phyloP scores from a whole-genome alignment of 2,113 vertebrate genomes.

The Phaetusa simplex region DNA sequence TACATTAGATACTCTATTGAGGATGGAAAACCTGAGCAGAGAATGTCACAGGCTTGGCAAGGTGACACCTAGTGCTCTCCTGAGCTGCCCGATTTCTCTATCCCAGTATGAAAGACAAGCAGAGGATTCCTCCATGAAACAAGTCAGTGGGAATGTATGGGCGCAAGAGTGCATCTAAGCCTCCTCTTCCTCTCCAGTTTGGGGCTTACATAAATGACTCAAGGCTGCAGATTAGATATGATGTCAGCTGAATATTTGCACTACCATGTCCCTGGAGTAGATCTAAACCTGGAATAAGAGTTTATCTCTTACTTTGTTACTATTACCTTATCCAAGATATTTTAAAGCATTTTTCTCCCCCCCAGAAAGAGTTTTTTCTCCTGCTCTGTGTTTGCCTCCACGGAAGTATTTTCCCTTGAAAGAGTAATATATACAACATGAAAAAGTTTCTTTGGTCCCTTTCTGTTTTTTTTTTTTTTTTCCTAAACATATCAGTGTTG shows the following conservation, averaged over 20 bases:
- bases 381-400: background rate
- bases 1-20: background rate
- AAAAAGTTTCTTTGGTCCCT: accelerated
- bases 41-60: background rate
- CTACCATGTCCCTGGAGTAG: background rate
- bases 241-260: background rate
- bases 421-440: background rate
- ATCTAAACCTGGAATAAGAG: background rate
- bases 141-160: background rate
- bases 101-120: background rate
- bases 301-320: background rate
- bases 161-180: background rate
- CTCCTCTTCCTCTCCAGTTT: background rate
- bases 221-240: background rate
- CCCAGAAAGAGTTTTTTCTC: background rate
- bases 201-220: background rate
- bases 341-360: background rate
- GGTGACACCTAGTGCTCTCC: accelerated
- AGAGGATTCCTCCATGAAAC: background rate
- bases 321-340: background rate
- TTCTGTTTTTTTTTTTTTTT: background rate
- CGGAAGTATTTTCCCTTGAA: background rate
- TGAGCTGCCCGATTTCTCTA: background rate
- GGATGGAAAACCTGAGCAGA: background rate
- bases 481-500: background rate